These are phyloP conservation scores for Terrapene triunguis DNA, from an alignment of 2,113 vertebrate genomes.

Conservation along the genomic window DNA sequence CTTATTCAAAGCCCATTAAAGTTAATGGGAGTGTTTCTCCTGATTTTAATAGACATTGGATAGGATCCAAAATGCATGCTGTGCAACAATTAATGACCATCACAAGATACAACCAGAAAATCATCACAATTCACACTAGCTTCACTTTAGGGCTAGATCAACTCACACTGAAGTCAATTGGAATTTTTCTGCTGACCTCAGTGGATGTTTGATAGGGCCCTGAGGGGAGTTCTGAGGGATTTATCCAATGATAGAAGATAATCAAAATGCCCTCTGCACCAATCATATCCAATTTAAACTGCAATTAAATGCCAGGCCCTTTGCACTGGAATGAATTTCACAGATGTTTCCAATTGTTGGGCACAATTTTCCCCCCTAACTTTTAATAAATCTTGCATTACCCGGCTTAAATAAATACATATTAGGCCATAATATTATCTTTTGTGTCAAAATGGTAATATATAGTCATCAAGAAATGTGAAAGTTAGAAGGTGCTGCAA, in stretches of 20 bases:
- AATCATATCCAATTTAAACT: neutral
- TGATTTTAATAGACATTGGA: neutral
- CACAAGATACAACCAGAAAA: neutral
- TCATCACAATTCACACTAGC: neutral
- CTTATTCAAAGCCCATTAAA: neutral
- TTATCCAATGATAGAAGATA: conserved; percentile 23
- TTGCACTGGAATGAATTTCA: neutral
- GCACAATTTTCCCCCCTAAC: neutral
- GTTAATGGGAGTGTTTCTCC: neutral
- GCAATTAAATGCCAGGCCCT: neutral
- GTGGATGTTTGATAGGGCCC: conserved; percentile 11
- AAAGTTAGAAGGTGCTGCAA: neutral
- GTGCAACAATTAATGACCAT: neutral
- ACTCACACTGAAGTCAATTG: neutral
- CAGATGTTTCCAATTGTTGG: neutral
- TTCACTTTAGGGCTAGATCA: neutral
- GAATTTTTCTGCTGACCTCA: conserved; percentile 7
- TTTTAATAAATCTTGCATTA: neutral
- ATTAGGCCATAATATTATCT: neutral
- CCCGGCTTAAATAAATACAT: neutral
- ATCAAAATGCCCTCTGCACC: conserved; percentile 24
- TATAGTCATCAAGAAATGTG: neutral
- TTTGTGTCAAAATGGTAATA: neutral
- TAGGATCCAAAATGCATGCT: neutral
- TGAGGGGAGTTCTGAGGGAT: neutral